Evolutionary conservation across 2,113 vertebrate genomes (phyloP).

Genomic region (Diadophis punctatus): DNA sequence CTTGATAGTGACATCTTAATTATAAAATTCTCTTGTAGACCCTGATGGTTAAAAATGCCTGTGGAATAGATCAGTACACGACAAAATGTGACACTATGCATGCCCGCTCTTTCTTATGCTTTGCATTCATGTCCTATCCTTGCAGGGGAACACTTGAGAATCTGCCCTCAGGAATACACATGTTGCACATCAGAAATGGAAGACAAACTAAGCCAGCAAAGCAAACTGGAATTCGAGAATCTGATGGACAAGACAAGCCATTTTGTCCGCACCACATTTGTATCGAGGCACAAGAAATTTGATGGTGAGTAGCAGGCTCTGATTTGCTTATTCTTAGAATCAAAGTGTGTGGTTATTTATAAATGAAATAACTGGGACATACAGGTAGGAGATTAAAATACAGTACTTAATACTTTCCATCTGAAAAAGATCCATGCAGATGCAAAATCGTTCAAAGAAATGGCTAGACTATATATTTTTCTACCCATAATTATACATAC

Average conservation of each 20-base stretch:
- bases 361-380: background rate
- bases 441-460: background rate
- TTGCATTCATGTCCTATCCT: constrained; percentile 12
- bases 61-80: background rate
- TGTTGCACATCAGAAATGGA: constrained; percentile 95
- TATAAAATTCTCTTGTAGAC: background rate
- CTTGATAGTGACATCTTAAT: background rate
- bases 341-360: background rate
- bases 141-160: constrained; percentile 85
- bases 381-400: background rate
- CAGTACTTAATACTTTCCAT: background rate
- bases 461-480: background rate
- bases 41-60: background rate
- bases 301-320: constrained; percentile 77
- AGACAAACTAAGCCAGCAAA: constrained; percentile 85
- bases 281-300: constrained; percentile 90
- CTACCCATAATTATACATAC: background rate
- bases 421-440: background rate
- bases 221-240: constrained; percentile 90
- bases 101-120: background rate
- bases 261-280: constrained; percentile 86
- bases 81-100: background rate
- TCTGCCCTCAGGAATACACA: constrained; percentile 87
- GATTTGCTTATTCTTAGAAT: constrained; percentile 34
- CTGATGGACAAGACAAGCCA: constrained; percentile 86